These are phyloP conservation scores for Tetropium fuscum DNA, from an alignment of 2,888 invertebrate genomes.

Conservation along the genomic window DNA sequence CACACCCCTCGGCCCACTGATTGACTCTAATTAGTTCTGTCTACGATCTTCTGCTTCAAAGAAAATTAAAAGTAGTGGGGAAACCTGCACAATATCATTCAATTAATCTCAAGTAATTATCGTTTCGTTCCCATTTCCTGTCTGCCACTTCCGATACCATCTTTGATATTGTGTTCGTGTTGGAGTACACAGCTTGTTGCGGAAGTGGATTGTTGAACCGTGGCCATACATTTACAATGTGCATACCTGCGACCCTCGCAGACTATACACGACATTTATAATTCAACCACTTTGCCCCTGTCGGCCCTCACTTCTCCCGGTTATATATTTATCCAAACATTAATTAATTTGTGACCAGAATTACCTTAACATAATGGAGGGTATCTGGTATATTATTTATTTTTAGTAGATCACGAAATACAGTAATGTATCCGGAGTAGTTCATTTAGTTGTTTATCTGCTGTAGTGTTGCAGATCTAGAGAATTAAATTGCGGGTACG, in stretches of 20 bases:
- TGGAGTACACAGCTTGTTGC: neutral
- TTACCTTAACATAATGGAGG: neutral
- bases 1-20: too few species aligned
- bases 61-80: too few species aligned
- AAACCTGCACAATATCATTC: neutral
- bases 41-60: too few species aligned
- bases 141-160: conserved; percentile 7
- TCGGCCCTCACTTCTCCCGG: neutral
- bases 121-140: conserved; percentile 3
- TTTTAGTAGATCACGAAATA: neutral
- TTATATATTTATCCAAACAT: too few species aligned
- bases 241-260: neutral
- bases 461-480: too few species aligned
- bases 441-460: too few species aligned
- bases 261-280: neutral
- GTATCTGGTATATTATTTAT: neutral
- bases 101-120: conserved; percentile 6
- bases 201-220: neutral
- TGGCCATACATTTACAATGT: neutral
- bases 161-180: neutral
- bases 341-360: neutral
- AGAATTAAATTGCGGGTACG: too few species aligned
- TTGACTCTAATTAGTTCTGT: too few species aligned
- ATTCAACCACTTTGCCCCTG: neutral
- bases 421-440: neutral